phyloP scores from a whole-genome alignment of 2,113 vertebrate species.

The Pterocles orientalis region DNA sequence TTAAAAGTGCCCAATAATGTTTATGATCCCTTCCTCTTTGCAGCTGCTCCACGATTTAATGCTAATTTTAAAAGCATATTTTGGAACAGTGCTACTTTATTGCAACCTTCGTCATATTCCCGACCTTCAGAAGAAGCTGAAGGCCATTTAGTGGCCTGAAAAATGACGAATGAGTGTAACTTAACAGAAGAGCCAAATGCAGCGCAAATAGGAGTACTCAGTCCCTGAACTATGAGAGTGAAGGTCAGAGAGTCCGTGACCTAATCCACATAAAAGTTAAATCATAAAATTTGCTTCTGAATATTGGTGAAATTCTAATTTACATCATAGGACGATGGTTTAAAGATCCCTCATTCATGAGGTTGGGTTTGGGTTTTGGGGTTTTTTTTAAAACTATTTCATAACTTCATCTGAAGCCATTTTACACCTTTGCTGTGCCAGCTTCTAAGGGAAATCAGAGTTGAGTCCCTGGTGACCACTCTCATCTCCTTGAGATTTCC shows the following conservation, averaged over 20 bases:
- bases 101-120: slow-evolving; percentile 19
- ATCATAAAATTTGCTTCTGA: not conserved
- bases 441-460: slow-evolving; percentile 7
- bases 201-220: not conserved
- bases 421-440: not conserved
- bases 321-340: not conserved
- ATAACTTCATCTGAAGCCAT: not conserved
- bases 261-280: not conserved
- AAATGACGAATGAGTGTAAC: not conserved
- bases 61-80: slow-evolving; percentile 58
- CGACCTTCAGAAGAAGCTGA: slow-evolving; percentile 45
- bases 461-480: not conserved
- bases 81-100: slow-evolving; percentile 59
- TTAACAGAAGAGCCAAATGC: not conserved
- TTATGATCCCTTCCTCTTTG: slow-evolving; percentile 59
- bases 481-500: not conserved
- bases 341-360: not conserved
- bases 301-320: not conserved
- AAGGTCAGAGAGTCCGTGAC: not conserved
- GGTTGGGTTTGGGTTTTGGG: not conserved
- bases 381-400: not conserved
- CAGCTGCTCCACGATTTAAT: slow-evolving; percentile 67
- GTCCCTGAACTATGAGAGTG: not conserved
- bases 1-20: slow-evolving; percentile 69
- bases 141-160: not conserved